phyloP scores from a whole-genome alignment of 2,113 vertebrate genomes.

The Seriola dumerili region DNA sequence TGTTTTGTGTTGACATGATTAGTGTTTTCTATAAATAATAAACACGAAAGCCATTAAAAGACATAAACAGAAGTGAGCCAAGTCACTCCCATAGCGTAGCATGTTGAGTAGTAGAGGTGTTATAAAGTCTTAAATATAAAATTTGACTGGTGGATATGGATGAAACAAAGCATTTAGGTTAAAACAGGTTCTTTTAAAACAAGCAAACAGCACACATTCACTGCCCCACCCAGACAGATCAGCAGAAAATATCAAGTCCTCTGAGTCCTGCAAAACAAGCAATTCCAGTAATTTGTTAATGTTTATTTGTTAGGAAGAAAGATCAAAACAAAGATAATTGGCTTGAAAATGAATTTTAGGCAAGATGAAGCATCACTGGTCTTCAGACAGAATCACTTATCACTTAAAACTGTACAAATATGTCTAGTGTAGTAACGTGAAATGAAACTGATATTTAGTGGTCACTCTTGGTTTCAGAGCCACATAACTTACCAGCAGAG shows the following conservation, averaged over 20 bases:
- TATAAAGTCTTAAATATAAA: no score
- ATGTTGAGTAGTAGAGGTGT: no score
- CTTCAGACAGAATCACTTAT: constrained; percentile 4
- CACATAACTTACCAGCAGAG: neutral
- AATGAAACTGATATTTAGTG: neutral
- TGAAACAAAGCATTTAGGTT: neutral
- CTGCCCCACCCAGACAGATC: neutral
- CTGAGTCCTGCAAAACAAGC: no score
- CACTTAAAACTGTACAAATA: neutral
- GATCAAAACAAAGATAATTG: no score
- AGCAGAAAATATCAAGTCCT: neutral
- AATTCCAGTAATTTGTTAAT: constrained; percentile 15
- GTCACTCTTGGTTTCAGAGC: neutral
- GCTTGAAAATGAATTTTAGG: neutral
- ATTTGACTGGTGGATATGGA: neutral
- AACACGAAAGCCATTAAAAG: neutral
- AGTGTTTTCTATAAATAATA: neutral
- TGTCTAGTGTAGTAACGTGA: neutral
- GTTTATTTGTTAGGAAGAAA: constrained; percentile 18
- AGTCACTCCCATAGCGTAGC: no score
- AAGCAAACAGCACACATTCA: neutral
- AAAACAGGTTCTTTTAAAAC: no score
- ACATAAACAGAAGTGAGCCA: no score
- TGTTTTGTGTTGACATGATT: neutral
- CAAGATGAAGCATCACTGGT: constrained; percentile 6